Evolutionary conservation across 2,113 vertebrate genomes (phyloP).

Genomic region (Carassius auratus): DNA sequence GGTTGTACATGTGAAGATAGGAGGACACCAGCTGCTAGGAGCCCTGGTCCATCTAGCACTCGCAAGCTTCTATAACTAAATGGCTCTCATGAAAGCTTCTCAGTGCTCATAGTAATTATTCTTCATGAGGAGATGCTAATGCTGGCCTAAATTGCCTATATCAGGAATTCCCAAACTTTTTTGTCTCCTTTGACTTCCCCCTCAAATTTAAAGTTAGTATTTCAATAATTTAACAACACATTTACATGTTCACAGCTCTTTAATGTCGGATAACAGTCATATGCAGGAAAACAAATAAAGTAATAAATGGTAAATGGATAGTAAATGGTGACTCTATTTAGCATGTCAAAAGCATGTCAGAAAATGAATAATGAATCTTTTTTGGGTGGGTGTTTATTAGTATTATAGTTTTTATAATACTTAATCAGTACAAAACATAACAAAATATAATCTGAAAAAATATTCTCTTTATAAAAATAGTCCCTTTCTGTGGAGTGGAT

Average conservation of each 20-base stretch:
- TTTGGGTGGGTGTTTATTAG: not conserved
- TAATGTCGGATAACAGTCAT: too few species aligned
- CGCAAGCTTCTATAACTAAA: conserved; percentile 60
- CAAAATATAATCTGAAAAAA: too few species aligned
- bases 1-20: conserved; percentile 76
- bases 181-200: not conserved
- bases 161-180: not conserved
- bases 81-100: conserved; percentile 29
- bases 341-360: too few species aligned
- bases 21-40: conserved; percentile 71
- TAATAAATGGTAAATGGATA: too few species aligned
- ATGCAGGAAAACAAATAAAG: too few species aligned
- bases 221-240: not conserved
- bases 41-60: conserved; percentile 53
- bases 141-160: not conserved
- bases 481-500: conserved; percentile 37
- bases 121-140: conserved; percentile 29
- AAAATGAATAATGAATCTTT: not conserved
- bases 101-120: conserved; percentile 60
- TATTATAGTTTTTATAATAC: not conserved
- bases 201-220: too few species aligned
- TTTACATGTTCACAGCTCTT: not conserved
- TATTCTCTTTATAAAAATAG: not conserved
- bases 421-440: not conserved
- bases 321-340: not conserved